phyloP scores from a whole-genome alignment of 2,113 vertebrate species.

The Heteronetta atricapilla region DNA sequence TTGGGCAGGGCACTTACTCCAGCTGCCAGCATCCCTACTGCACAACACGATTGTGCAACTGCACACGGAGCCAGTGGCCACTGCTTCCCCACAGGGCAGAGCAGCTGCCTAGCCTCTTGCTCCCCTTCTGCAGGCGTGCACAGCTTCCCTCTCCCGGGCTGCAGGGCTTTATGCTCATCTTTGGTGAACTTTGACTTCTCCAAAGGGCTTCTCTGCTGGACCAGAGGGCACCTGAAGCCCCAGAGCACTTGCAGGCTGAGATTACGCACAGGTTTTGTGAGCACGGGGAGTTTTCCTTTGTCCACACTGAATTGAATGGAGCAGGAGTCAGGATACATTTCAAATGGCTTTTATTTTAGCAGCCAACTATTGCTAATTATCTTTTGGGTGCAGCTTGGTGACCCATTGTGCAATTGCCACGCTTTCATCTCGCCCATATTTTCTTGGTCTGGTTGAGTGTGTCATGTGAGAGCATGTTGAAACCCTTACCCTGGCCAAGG shows the following conservation, averaged over 20 bases:
- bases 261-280: neutral
- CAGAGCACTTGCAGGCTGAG: neutral
- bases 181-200: neutral
- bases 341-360: neutral
- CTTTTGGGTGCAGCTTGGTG: neutral
- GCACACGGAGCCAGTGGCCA: neutral
- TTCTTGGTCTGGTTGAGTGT: constrained; percentile 25
- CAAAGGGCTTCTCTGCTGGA: neutral
- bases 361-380: neutral
- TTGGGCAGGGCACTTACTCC: accelerated
- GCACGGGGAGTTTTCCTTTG: neutral
- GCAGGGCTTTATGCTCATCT: neutral
- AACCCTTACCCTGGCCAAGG: constrained; percentile 26
- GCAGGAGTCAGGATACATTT: neutral
- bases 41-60: neutral
- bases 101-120: neutral
- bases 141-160: neutral
- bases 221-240: neutral
- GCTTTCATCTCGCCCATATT: neutral
- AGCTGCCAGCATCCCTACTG: neutral
- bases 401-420: neutral
- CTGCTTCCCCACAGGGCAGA: neutral
- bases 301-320: neutral
- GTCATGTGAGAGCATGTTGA: constrained; percentile 57
- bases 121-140: neutral